A percentile compares a stretch with the other conserved stretches of the same genome.
Conservation (phyloP, 2,113 vertebrate species). For the Prunella fulvescens region DNA sequence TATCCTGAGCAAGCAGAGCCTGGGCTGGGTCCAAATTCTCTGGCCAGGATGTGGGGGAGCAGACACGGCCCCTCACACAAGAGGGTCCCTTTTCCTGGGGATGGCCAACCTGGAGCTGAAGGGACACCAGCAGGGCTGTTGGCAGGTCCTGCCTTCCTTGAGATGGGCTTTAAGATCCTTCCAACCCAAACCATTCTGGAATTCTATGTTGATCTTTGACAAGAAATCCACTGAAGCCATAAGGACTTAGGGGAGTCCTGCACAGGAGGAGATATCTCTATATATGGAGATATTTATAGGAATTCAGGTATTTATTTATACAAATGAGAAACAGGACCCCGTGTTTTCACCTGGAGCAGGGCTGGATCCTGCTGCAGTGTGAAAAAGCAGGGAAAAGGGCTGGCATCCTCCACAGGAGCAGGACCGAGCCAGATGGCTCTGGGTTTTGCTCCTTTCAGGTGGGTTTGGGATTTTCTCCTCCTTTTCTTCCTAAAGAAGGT, state of each 20-base stretch:
- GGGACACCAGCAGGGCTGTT: not conserved
- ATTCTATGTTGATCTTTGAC: not conserved
- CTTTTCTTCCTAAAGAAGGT: not conserved
- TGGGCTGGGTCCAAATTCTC: not conserved
- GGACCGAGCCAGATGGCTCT: not conserved
- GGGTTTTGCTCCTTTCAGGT: not conserved
- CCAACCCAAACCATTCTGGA: not conserved
- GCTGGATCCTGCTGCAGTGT: not conserved
- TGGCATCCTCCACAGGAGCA: accelerated
- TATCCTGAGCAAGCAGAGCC: not conserved
- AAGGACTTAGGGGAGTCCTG: not conserved
- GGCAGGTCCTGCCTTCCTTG: not conserved
- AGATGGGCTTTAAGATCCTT: not conserved
- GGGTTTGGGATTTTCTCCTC: not conserved
- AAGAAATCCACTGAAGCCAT: not conserved
- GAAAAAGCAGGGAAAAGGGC: not conserved
- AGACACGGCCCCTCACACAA: accelerated
- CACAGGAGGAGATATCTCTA: not conserved
- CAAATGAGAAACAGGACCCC: not conserved
- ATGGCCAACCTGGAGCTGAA: not conserved
- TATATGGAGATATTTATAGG: not conserved
- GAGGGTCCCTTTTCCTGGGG: not conserved
- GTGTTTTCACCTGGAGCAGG: not conserved
- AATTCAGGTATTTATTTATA: not conserved
- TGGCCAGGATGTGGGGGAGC: not conserved